Evolutionary conservation across 2,888 invertebrate species (phyloP), one percentile per base, ranked within the genome.

Genomic region (Caenorhabditis doughertyi): DNA sequence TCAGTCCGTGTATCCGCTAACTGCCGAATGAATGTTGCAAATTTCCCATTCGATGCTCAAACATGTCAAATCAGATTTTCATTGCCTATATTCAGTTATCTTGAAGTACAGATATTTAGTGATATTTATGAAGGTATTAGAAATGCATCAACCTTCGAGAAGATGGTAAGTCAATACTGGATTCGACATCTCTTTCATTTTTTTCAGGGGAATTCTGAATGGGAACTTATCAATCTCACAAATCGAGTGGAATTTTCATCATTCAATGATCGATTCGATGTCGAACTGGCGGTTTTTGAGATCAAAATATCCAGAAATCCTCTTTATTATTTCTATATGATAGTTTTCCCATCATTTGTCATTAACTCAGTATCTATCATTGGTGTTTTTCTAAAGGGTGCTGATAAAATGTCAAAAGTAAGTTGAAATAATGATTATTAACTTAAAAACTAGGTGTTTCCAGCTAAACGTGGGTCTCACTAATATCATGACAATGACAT

Each of bases 401-500:
- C 82, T 8, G 82, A 82, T 67, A 71, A 47, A 53, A 82, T 82
- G 77, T 77, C 82, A 53, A 82, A 67, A 55, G 82, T 82, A 35
- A 47, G n/a, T 53, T 18, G 18, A 11, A 4, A 23, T 13, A 25
- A 39, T n/a, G 5, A 35, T 42, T 53, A 11, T 23, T 13, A 21
- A 47, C n/a, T 47, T 18, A 39, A 13, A 4, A 39, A 32, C 4
- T 7, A 7, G 32, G 4, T 32, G 4, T 32, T 53, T 72, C 47
- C 67, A 82, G 82, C 23, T 82, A 3, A 77, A 77, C 29, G 77
- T 82, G 0, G 82, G 82, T 0, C 47, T 82, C 1, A 82, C 82
- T 18, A 82, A 77, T 23, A 72, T 82, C 16, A 82, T 82, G 82
- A 82, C 82, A 35, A 82, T 82, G 82, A 82, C 82, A 3, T 82